Evolutionary conservation across 2,797 vertebrate genomes (phyloP), one percentile per base, ranked within the genome.

Genomic region (Pitangus sulphuratus): DNA sequence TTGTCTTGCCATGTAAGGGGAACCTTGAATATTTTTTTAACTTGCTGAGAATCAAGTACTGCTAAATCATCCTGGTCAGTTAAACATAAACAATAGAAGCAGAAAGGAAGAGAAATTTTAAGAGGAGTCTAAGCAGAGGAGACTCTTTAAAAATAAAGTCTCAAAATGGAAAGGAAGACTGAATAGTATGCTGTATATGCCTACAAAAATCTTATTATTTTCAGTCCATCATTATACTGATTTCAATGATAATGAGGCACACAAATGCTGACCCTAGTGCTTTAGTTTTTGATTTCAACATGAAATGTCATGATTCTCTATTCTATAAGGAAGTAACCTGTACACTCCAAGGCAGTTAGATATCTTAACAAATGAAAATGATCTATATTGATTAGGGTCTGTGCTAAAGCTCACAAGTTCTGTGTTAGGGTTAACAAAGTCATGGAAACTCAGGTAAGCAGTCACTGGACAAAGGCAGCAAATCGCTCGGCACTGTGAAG

Each of bases 21-120:
- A 84, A 17, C 24, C 47, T 86, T 48, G 70, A 89, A 74, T 75
- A 84, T 61, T n/a, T 56, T 81, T 72, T 69, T 76, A 87, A 57
- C 13, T 12, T 51, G 19, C 17, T 66, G 18, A 60, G 37, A 66
- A 42, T 65, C 47, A 50, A 86, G 14, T 72, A 35, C n/a, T 50
- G 75, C 37, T 71, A 68, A 89, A 93, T 80, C 48, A 82, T 60
- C 25, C 28, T 47, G n/a, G 68, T 70, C 83, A 74, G 60, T 74
- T 92, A 54, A 78, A 95, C 40, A 66, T 57, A 80, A 2, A 30
- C 30, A 66, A 61, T 31, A 79, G 48, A 85, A 64, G 37, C 9
- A 84, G 22, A 96, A 87, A 75, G 28, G 9, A 90, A 86, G 17
- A n/a, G n/a, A 85, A 86, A 39, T 83, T 25, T 89, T 58, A 79